Conservation (phyloP, 2,888 invertebrate species). For the Mechanitis mazaeus region DNA sequence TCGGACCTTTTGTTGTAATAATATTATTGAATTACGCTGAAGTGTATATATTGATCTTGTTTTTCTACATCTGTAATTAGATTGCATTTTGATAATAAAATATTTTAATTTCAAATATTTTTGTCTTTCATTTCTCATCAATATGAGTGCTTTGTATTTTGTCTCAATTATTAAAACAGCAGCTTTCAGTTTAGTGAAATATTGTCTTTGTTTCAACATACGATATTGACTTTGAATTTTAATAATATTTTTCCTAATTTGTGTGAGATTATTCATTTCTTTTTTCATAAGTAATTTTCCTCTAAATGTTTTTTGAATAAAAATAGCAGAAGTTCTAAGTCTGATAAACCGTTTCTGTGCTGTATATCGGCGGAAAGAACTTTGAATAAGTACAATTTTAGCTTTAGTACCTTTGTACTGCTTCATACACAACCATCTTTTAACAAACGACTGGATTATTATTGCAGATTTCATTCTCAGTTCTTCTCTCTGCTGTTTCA, state of each 20-base stretch:
- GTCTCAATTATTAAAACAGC: conserved; percentile 45
- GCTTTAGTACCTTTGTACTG: conserved; percentile 38
- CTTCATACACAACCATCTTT: conserved; percentile 53
- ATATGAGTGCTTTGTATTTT: conserved; percentile 45
- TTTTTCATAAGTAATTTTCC: conserved; percentile 54
- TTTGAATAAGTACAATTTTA: conserved; percentile 48
- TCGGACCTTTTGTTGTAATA: conserved; percentile 71
- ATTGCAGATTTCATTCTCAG: conserved; percentile 44
- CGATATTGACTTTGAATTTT: conserved; percentile 65
- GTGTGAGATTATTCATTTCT: conserved; percentile 42
- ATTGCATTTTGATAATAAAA: conserved; percentile 64
- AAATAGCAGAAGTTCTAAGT: conserved; percentile 42
- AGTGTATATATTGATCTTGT: conserved; percentile 50
- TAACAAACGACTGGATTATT: conserved; percentile 49
- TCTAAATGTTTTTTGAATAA: conserved; percentile 59
- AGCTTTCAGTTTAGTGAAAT: conserved; percentile 41
- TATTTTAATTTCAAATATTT: conserved; percentile 47
- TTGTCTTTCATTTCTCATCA: conserved; percentile 50
- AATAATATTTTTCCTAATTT: conserved; percentile 43
- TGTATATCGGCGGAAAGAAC: conserved; percentile 47
- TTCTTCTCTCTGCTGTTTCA: conserved; percentile 43
- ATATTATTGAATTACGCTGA: conserved; percentile 46
- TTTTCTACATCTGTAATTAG: conserved; percentile 59
- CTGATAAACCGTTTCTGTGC: conserved; percentile 41
- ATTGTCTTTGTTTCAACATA: conserved; percentile 43